Conservation (phyloP, 30 jellyfish, hydroid and myxozoan species). For the Cassiopea xamachana region DNA sequence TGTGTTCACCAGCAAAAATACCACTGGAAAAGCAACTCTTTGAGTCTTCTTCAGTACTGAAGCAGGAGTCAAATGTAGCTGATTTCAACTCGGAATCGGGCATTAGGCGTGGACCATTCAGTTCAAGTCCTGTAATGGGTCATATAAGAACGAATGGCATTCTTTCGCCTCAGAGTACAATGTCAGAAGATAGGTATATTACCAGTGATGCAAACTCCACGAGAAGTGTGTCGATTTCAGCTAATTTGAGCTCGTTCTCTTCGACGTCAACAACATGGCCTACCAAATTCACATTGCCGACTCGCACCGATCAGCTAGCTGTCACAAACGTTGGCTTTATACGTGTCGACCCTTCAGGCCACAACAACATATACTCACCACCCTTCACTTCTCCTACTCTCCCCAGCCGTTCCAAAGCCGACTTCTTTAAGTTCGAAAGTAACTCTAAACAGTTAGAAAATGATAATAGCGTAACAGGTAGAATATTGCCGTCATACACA, state of each 20-base stretch:
- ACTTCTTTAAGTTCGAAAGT: slow-evolving; percentile 60
- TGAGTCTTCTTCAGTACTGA: slow-evolving; percentile 39
- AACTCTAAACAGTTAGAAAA: slow-evolving; percentile 32
- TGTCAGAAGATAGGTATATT: slow-evolving; percentile 43
- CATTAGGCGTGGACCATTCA: slow-evolving; percentile 25
- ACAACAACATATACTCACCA: slow-evolving; percentile 65
- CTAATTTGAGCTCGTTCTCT: slow-evolving; percentile 21
- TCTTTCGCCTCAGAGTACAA: slow-evolving; percentile 8
- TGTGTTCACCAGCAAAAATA: slow-evolving; percentile 70
- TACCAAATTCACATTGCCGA: slow-evolving; percentile 66
- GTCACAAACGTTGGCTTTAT: slow-evolving; percentile 64
- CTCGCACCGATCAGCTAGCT: slow-evolving; percentile 55
- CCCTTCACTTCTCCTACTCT: slow-evolving; percentile 72
- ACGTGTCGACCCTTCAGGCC: slow-evolving; percentile 61
- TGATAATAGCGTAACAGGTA: slow-evolving; percentile 25
- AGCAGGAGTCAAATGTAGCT: slow-evolving; percentile 36
- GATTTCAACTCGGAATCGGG: slow-evolving; percentile 16
- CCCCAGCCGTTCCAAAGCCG: slow-evolving; percentile 63
- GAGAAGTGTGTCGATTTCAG: slow-evolving; percentile 2
- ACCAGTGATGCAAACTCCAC: slow-evolving; percentile 34
- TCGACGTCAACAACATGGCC: slow-evolving; percentile 49
- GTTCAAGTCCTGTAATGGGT: slow-evolving; percentile 13
- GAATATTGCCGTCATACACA: slow-evolving; percentile 49
- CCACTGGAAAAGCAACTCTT: slow-evolving; percentile 48
- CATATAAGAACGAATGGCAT: slow-evolving; percentile 41